A percentile compares a stretch with the other conserved stretches of the same genome.
Evolutionary conservation across 2,113 vertebrate genomes (phyloP).

Genomic region (Psilopogon haemacephalus): DNA sequence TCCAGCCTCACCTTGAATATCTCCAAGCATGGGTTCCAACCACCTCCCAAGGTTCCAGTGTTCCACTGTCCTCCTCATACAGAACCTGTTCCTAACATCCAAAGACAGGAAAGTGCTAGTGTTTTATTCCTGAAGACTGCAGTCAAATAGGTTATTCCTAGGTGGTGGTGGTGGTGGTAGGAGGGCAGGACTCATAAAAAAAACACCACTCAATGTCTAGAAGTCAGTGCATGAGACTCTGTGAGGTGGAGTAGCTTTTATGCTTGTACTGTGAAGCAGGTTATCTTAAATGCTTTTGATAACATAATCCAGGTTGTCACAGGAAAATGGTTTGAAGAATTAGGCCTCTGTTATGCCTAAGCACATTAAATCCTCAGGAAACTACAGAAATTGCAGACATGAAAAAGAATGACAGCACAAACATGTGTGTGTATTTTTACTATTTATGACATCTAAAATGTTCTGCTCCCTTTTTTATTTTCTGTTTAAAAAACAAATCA

Average conservation of each 20-base stretch:
- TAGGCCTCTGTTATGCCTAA: constrained; percentile 34
- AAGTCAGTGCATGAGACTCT: not conserved
- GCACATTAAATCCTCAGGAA: constrained; percentile 32
- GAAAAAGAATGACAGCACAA: not conserved
- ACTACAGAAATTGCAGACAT: not conserved
- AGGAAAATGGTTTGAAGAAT: constrained; percentile 1
- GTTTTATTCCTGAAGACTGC: not conserved
- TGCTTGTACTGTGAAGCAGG: not conserved
- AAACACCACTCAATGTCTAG: fast-evolving
- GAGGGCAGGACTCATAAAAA: not conserved
- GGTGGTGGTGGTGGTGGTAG: not conserved
- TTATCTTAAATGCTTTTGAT: constrained; percentile 39
- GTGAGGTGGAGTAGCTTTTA: not conserved
- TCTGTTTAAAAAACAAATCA: too few relatives aligned
- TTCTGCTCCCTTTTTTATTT: not conserved
- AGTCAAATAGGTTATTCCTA: not conserved
- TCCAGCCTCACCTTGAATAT: too few relatives aligned
- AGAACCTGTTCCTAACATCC: too few relatives aligned
- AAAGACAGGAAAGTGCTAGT: not conserved
- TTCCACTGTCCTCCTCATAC: too few relatives aligned
- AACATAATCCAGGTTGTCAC: constrained; percentile 31
- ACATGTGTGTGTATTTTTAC: not conserved
- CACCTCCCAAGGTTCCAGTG: too few relatives aligned
- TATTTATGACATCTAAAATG: not conserved
- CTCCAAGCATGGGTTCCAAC: too few relatives aligned